A percentile compares a stretch with the other conserved stretches of the same genome.
phyloP scores from a whole-genome alignment of 2,113 vertebrate genomes.

The Lanius collurio region DNA sequence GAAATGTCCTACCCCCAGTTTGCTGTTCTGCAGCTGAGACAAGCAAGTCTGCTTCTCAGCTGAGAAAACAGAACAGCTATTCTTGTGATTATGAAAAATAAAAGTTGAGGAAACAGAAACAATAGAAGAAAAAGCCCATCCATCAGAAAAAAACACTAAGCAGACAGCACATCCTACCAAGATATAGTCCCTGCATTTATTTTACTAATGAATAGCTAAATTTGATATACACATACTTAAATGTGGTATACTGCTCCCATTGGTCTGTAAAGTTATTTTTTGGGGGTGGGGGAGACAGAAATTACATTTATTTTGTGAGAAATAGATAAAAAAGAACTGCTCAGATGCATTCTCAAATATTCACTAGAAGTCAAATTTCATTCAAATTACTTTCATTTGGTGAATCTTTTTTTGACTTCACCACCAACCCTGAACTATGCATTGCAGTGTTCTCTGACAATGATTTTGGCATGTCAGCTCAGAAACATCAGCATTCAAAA shows the following conservation, averaged over 20 bases:
- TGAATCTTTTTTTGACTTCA: background rate
- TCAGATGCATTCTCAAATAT: background rate
- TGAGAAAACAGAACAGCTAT: slow-evolving; percentile 35
- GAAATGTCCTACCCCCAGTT: background rate
- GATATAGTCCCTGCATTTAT: background rate
- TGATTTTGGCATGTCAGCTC: background rate
- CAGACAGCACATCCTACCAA: background rate
- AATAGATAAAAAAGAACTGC: background rate
- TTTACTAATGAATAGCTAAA: background rate
- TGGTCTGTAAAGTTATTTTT: background rate
- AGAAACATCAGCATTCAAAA: background rate
- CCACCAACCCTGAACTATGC: background rate
- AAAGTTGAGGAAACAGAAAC: background rate
- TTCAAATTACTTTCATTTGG: background rate
- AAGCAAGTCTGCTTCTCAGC: slow-evolving; percentile 22
- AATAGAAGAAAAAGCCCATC: background rate
- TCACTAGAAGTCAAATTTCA: background rate
- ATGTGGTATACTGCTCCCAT: background rate
- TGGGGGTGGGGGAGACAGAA: background rate
- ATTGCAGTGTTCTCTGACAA: background rate
- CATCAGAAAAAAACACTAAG: background rate
- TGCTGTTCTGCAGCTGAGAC: background rate
- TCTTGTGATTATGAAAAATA: background rate
- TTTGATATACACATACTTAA: background rate
- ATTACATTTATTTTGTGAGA: background rate